Percentiles rank a stretch among this genome's conserved stretches.
Evolutionary conservation across 30 jellyfish, hydroid and myxozoan species (phyloP).

Genomic region (Mastigias papua): DNA sequence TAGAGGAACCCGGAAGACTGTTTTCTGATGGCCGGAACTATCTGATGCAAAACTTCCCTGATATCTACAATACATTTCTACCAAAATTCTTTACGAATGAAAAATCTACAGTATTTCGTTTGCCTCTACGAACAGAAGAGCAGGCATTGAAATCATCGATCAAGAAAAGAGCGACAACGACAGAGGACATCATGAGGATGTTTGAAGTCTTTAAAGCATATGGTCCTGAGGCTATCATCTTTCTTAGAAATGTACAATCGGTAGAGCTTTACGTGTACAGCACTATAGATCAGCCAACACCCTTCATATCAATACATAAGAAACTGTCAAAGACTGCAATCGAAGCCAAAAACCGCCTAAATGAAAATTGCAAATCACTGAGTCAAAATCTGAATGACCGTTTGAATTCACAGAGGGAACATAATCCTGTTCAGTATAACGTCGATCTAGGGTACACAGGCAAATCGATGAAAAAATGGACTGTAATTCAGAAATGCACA

Average conservation of each 20-base stretch:
- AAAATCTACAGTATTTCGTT: slow-evolving; percentile 71
- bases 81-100: slow-evolving; percentile 25
- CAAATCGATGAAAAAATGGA: neutral
- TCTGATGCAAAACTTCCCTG: slow-evolving; percentile 26
- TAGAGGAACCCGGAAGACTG: slow-evolving; percentile 75
- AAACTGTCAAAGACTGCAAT: neutral
- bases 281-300: slow-evolving; percentile 4
- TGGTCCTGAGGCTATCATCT: slow-evolving; percentile 52
- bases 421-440: neutral
- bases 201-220: slow-evolving; percentile 13
- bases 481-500: slow-evolving; percentile 42
- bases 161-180: slow-evolving; percentile 28
- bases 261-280: slow-evolving; percentile 18
- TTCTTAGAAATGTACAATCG: slow-evolving; percentile 32
- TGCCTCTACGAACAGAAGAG: slow-evolving; percentile 69
- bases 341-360: neutral
- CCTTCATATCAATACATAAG: neutral
- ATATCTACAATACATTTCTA: slow-evolving; percentile 40
- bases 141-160: slow-evolving; percentile 65
- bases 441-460: neutral
- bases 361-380: neutral
- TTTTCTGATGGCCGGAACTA: slow-evolving; percentile 59
- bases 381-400: neutral
- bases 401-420: neutral
- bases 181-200: slow-evolving; percentile 21